These are phyloP conservation scores for Brachionus rotundiformis DNA, from an alignment of 1,140 invertebrate species.

Conservation along the genomic window DNA sequence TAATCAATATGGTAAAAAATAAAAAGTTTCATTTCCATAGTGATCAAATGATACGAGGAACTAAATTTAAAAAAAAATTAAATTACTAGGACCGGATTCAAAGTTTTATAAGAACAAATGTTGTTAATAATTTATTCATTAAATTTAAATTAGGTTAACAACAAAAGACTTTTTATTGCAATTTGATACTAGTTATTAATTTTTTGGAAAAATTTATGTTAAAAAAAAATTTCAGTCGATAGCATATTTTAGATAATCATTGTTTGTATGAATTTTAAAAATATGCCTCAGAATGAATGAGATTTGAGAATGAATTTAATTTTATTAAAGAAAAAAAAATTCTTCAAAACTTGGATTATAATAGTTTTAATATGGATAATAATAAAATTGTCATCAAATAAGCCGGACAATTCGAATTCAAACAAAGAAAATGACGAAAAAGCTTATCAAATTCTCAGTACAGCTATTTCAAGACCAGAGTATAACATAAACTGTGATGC, in stretches of 20 bases:
- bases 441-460: neutral
- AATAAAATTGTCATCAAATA: neutral
- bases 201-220: neutral
- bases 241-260: neutral
- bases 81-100: neutral
- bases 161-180: neutral
- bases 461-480: neutral
- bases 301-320: too few species aligned
- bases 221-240: neutral
- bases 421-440: neutral
- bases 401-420: neutral
- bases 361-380: neutral
- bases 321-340: neutral
- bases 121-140: neutral
- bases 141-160: neutral
- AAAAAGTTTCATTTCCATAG: neutral
- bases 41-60: neutral
- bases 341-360: neutral
- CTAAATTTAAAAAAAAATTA: neutral
- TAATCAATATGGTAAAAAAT: too few species aligned
- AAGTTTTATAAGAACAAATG: neutral
- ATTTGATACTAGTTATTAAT: neutral
- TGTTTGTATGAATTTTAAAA: neutral
- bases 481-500: conserved; percentile 42
- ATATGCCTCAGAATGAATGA: neutral